Evolutionary conservation across 2,797 vertebrate genomes (phyloP).

Genomic region (Enteromius anoplus): DNA sequence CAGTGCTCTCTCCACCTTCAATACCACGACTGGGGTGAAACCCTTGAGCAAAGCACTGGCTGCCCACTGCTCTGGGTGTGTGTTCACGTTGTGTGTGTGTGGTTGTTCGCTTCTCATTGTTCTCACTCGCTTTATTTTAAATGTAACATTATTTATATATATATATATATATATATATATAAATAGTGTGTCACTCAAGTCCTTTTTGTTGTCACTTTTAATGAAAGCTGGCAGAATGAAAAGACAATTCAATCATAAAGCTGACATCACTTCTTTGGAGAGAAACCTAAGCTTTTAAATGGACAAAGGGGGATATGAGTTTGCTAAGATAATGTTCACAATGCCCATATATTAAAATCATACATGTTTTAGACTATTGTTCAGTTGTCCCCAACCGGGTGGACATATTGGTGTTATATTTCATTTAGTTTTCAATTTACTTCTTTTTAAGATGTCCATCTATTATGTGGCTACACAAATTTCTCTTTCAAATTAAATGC

Average conservation of each 20-base stretch:
- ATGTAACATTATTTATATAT: no score
- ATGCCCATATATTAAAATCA: background rate
- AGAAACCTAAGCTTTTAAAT: background rate
- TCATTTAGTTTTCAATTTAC: background rate
- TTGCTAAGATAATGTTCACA: background rate
- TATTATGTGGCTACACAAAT: background rate
- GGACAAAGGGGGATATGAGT: background rate
- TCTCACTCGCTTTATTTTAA: no score
- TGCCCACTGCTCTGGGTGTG: no score
- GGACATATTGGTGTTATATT: background rate
- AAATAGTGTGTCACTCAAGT: background rate
- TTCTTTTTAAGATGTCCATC: no score
- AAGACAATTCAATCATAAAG: background rate
- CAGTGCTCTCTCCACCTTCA: no score
- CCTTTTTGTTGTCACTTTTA: background rate
- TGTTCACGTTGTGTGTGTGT: no score
- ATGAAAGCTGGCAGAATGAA: background rate
- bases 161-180: no score
- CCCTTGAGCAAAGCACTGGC: no score
- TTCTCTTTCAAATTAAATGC: background rate
- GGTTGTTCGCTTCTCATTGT: no score
- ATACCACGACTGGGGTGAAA: no score
- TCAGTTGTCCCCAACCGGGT: background rate
- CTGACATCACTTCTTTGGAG: background rate
- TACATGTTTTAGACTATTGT: background rate